phyloP scores from a whole-genome alignment of 1,140 invertebrate species.

The Asobara japonica region DNA sequence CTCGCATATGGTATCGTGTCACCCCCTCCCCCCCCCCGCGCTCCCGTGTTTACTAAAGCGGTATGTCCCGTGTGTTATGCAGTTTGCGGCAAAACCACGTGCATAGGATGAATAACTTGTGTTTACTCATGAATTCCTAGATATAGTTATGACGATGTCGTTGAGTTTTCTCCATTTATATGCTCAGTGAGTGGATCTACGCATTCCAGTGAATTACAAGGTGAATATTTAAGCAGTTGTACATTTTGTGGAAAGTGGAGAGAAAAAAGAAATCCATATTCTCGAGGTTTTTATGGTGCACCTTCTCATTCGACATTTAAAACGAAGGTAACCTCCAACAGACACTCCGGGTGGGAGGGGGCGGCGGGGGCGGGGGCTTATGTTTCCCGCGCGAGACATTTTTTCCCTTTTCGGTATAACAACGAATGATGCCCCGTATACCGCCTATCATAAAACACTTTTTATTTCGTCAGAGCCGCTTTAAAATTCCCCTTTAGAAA shows the following conservation, averaged over 20 bases:
- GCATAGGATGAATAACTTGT: constrained; percentile 60
- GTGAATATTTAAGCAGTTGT: neutral
- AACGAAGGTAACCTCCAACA: constrained; percentile 12
- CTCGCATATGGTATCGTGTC: constrained; percentile 57
- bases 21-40: constrained; percentile 32
- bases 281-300: neutral
- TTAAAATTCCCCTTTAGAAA: constrained; percentile 52
- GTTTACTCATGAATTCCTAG: constrained; percentile 46
- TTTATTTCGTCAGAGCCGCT: constrained; percentile 51
- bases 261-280: neutral
- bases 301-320: constrained; percentile 2
- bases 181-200: neutral
- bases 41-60: constrained; percentile 57
- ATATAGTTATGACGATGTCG: constrained; percentile 10
- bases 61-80: neutral
- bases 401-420: constrained; percentile 36
- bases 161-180: constrained; percentile 1
- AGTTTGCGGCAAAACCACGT: constrained; percentile 36
- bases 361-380: too few relatives aligned
- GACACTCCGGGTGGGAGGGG: too few relatives aligned
- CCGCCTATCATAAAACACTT: constrained; percentile 52
- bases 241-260: too few relatives aligned
- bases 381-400: constrained; percentile 38
- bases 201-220: constrained; percentile 5
- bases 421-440: constrained; percentile 33